Percentiles rank a stretch among this genome's conserved stretches.
These are phyloP conservation scores for Epiblema foenella DNA, from an alignment of 2,888 invertebrate genomes.

Conservation along the genomic window DNA sequence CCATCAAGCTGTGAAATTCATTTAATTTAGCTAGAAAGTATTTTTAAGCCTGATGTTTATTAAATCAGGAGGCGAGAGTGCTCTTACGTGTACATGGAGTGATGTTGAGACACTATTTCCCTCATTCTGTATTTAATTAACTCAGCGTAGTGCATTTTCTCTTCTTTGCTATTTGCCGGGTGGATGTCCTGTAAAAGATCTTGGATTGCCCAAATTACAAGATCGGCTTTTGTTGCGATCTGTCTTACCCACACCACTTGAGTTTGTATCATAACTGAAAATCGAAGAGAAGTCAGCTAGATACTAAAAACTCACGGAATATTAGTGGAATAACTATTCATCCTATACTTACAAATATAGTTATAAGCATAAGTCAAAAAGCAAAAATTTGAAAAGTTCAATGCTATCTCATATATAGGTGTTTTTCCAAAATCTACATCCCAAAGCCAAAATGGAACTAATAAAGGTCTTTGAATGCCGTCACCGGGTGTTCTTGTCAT, in stretches of 20 bases:
- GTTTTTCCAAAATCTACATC: slow-evolving; percentile 57
- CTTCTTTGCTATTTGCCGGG: slow-evolving; percentile 51
- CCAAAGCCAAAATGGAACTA: slow-evolving; percentile 64
- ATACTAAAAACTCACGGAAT: neutral
- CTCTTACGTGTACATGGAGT: slow-evolving; percentile 63
- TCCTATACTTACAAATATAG: slow-evolving; percentile 62
- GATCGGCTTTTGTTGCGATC: slow-evolving; percentile 65
- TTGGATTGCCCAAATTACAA: slow-evolving; percentile 65
- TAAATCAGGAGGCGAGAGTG: slow-evolving; percentile 29
- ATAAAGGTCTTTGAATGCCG: slow-evolving; percentile 54
- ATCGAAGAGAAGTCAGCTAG: neutral
- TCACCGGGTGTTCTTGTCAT: slow-evolving; percentile 51
- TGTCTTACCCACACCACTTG: slow-evolving; percentile 70
- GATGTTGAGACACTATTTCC: slow-evolving; percentile 60
- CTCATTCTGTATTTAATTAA: slow-evolving; percentile 60
- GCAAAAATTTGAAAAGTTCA: slow-evolving; percentile 55
- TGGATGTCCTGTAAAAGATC: slow-evolving; percentile 62
- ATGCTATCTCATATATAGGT: slow-evolving; percentile 62
- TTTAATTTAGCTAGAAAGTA: slow-evolving; percentile 25
- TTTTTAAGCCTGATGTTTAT: slow-evolving; percentile 24
- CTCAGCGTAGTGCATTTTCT: slow-evolving; percentile 51
- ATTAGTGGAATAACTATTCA: neutral
- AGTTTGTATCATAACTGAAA: slow-evolving; percentile 66
- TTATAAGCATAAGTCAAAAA: slow-evolving; percentile 53
- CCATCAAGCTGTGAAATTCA: slow-evolving; percentile 57